Evolutionary conservation across 2,888 invertebrate species (phyloP).

Genomic region (Pseudeuparius sepicola): DNA sequence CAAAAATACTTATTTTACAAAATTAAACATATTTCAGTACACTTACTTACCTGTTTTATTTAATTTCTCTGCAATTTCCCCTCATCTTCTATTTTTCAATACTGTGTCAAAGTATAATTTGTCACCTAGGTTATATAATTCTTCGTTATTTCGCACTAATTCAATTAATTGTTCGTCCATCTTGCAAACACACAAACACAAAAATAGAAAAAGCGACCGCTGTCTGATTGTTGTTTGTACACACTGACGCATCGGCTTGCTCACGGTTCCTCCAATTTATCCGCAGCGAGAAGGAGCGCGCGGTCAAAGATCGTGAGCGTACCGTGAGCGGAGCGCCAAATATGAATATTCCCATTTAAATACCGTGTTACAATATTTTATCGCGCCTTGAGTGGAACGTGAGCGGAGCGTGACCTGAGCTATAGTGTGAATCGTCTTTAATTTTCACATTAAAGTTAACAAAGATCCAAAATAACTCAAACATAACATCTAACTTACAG

Average conservation of each 20-base stretch:
- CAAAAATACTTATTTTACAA: constrained; percentile 1
- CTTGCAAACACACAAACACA: constrained; percentile 6
- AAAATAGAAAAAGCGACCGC: constrained; percentile 1
- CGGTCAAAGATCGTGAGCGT: constrained; percentile 3
- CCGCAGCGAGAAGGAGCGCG: constrained; percentile 1
- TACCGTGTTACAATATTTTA: constrained; percentile 1
- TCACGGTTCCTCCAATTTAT: constrained; percentile 1
- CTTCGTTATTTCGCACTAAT: constrained; percentile 4
- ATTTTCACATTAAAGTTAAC: no score
- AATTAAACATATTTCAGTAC: constrained; percentile 4
- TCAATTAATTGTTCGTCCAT: constrained; percentile 6
- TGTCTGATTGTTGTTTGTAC: constrained; percentile 3
- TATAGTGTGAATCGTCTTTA: constrained; percentile 4
- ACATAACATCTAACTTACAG: no score
- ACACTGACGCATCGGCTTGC: constrained; percentile 3
- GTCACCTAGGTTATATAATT: not conserved
- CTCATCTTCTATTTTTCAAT: constrained; percentile 9
- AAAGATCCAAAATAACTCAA: no score
- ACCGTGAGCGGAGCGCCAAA: constrained; percentile 3
- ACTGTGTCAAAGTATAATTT: constrained; percentile 9
- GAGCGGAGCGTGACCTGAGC: constrained; percentile 7
- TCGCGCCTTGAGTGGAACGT: constrained; percentile 4
- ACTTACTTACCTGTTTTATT: constrained; percentile 7
- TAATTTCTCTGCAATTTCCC: constrained; percentile 9
- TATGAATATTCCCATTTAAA: constrained; percentile 3